Conservation (phyloP, 1,140 invertebrate species). For the Leptinotarsa lineolata region DNA sequence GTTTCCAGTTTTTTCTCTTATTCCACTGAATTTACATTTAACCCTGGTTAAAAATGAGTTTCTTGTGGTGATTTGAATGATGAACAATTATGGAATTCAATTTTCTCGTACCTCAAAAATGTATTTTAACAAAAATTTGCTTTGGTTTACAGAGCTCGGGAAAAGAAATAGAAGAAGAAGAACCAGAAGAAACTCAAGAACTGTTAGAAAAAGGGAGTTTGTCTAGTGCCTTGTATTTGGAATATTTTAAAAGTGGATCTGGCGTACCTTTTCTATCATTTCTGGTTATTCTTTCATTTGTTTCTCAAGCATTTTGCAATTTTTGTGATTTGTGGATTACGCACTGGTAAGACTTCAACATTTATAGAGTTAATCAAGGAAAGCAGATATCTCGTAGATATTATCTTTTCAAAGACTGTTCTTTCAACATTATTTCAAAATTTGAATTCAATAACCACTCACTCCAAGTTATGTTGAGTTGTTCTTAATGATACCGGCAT, state of each 20-base stretch:
- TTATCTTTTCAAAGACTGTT: too few species aligned
- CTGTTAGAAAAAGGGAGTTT: slow-evolving; percentile 63
- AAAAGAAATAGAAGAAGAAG: slow-evolving; percentile 40
- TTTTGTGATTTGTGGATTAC: slow-evolving; percentile 74
- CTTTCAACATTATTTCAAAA: too few species aligned
- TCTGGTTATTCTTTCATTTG: slow-evolving; percentile 54
- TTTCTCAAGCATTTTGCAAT: slow-evolving; percentile 60
- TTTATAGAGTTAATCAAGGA: neutral
- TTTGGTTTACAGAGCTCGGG: neutral
- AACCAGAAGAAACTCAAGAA: slow-evolving; percentile 62
- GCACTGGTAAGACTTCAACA: slow-evolving; percentile 61
- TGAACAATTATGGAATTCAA: too few species aligned
- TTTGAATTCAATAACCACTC: too few species aligned
- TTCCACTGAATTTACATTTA: neutral
- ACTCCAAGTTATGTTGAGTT: too few species aligned
- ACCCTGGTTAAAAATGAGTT: neutral
- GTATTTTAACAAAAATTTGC: neutral
- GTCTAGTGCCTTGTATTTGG: slow-evolving; percentile 58
- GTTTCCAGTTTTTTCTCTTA: neutral
- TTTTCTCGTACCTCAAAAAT: neutral
- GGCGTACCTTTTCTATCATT: slow-evolving; percentile 54
- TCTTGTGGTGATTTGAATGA: too few species aligned
- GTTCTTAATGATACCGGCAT: too few species aligned
- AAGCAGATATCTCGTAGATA: neutral
- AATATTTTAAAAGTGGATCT: slow-evolving; percentile 62